phyloP scores from a whole-genome alignment of 2,113 vertebrate species.

The Anhinga rufa region DNA sequence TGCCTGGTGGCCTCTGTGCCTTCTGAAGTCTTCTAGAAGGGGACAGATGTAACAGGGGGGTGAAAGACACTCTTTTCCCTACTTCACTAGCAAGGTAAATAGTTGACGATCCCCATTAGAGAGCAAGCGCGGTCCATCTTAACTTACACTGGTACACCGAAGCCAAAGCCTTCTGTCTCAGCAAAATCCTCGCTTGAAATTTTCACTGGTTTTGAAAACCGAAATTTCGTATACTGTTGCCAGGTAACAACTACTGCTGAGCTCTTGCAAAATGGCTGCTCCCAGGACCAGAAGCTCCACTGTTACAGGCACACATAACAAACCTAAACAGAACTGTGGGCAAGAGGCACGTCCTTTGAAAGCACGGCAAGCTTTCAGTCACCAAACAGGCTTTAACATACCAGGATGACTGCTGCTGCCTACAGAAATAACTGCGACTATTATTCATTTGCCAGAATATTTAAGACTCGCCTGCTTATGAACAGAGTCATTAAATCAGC shows the following conservation, averaged over 20 bases:
- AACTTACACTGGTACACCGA: not conserved
- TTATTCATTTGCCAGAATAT: not conserved
- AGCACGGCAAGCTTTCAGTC: not conserved
- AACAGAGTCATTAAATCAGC: not conserved
- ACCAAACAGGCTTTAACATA: not conserved
- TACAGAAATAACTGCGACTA: not conserved
- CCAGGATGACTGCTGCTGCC: not conserved
- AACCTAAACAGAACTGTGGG: not conserved
- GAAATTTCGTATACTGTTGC: constrained; percentile 15
- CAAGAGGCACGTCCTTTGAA: not conserved
- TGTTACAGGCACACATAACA: accelerated
- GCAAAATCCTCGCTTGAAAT: not conserved
- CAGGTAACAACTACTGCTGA: constrained; percentile 46
- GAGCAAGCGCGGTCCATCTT: not conserved
- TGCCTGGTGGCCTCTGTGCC: not conserved
- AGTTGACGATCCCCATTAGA: accelerated
- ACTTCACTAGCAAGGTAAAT: not conserved
- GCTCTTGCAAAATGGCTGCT: constrained; percentile 39
- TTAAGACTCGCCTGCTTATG: not conserved
- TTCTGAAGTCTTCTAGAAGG: not conserved
- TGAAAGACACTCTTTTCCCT: not conserved
- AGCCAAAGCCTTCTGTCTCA: not conserved
- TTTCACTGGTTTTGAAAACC: not conserved
- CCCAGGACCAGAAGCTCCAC: not conserved
- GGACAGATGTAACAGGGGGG: not conserved